These are phyloP conservation scores for Yponomeuta cagnagella DNA, from an alignment of 2,888 invertebrate genomes.

Conservation along the genomic window DNA sequence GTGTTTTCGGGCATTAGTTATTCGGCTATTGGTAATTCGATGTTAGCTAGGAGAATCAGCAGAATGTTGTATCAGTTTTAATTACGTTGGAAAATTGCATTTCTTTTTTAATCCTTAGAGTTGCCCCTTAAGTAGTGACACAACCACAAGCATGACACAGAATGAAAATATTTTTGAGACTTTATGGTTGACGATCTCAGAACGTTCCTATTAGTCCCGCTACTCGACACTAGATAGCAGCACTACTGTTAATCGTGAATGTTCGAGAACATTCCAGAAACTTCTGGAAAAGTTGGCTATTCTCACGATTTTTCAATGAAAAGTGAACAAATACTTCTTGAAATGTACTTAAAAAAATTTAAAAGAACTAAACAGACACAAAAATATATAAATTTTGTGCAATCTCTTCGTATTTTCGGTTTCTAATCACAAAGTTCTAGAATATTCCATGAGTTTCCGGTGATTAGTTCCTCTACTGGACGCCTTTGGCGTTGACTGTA, in stretches of 20 bases:
- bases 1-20: too few species aligned
- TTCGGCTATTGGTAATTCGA: too few species aligned
- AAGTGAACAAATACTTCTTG: slow-evolving; percentile 10
- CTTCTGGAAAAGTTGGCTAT: slow-evolving; percentile 32
- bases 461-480: slow-evolving; percentile 32
- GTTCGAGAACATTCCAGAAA: slow-evolving; percentile 51
- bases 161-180: too few species aligned
- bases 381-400: neutral
- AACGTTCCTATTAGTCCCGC: slow-evolving; percentile 24
- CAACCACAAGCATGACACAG: too few species aligned
- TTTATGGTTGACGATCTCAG: slow-evolving; percentile 33
- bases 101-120: too few species aligned
- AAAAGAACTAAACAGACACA: neutral
- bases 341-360: slow-evolving; percentile 6
- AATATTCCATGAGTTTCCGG: slow-evolving; percentile 56
- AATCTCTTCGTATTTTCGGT: slow-evolving; percentile 17
- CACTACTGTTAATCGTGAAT: slow-evolving; percentile 24
- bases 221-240: slow-evolving; percentile 35
- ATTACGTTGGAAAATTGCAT: too few species aligned
- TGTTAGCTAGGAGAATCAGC: too few species aligned
- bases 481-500: slow-evolving; percentile 36
- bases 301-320: slow-evolving; percentile 26
- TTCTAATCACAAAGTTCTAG: slow-evolving; percentile 33
- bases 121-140: too few species aligned
- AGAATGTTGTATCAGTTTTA: too few species aligned